Percentiles rank a stretch among this genome's conserved stretches.
phyloP scores from a whole-genome alignment of 1,140 invertebrate species.

The Papilio xuthus region DNA sequence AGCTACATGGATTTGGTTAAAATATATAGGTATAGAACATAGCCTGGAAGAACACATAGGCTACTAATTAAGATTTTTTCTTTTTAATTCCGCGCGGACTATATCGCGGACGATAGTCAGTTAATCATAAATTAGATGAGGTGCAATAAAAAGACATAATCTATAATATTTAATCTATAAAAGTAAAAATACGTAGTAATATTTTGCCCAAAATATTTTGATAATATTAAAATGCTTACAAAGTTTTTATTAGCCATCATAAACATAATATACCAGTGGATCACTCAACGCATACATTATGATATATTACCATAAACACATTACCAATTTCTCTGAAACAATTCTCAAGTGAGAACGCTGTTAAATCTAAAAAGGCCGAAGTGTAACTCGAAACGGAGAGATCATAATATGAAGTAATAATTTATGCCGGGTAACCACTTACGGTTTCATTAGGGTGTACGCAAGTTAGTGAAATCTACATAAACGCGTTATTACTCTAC shows the following conservation, averaged over 20 bases:
- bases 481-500: conserved; percentile 66
- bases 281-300: conserved; percentile 42
- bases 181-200: not conserved
- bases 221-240: conserved; percentile 24
- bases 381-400: conserved; percentile 47
- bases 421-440: conserved; percentile 62
- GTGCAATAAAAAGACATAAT: not conserved
- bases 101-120: too few relatives aligned
- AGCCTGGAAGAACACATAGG: too few relatives aligned
- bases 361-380: conserved; percentile 52
- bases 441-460: conserved; percentile 64
- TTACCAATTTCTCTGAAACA: conserved; percentile 56
- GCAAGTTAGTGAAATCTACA: conserved; percentile 71
- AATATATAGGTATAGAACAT: too few relatives aligned
- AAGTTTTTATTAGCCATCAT: conserved; percentile 41
- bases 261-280: conserved; percentile 35
- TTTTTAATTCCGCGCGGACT: too few relatives aligned
- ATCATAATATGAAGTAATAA: conserved; percentile 65
- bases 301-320: conserved; percentile 45
- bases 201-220: conserved; percentile 16
- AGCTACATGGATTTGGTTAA: too few relatives aligned
- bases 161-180: not conserved
- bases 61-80: too few relatives aligned
- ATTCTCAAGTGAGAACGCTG: conserved; percentile 46
- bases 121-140: not conserved